Evolutionary conservation across 1,140 invertebrate species (phyloP).

Genomic region (Apis dorsata): DNA sequence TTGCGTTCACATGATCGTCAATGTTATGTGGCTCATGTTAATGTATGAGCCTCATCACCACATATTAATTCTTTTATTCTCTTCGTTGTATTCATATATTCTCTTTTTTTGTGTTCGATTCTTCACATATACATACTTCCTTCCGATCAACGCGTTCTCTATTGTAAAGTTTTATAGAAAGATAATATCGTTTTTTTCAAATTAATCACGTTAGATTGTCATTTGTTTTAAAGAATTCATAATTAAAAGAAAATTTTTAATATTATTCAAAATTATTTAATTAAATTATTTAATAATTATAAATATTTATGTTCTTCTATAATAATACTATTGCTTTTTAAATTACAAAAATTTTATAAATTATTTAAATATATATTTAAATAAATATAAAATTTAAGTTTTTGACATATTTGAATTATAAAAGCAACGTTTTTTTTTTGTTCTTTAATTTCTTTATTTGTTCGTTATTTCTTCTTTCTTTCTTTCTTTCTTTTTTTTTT

Average conservation of each 20-base stretch:
- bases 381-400: too few relatives aligned
- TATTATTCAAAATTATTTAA: too few relatives aligned
- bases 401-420: too few relatives aligned
- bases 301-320: too few relatives aligned
- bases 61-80: neutral
- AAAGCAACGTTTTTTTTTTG: neutral
- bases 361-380: too few relatives aligned
- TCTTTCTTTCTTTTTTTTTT: too few relatives aligned
- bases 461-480: neutral
- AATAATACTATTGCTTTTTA: too few relatives aligned
- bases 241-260: too few relatives aligned
- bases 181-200: neutral
- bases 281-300: too few relatives aligned
- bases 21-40: neutral
- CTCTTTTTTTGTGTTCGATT: neutral
- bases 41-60: neutral
- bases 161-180: conserved; percentile 4
- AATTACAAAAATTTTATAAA: too few relatives aligned
- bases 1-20: neutral
- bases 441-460: conserved; percentile 17
- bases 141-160: conserved; percentile 1
- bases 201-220: neutral
- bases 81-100: neutral
- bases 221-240: too few relatives aligned
- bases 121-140: neutral